Evolutionary conservation across 1,140 invertebrate species (phyloP).

Genomic region (Nasonia giraulti): DNA sequence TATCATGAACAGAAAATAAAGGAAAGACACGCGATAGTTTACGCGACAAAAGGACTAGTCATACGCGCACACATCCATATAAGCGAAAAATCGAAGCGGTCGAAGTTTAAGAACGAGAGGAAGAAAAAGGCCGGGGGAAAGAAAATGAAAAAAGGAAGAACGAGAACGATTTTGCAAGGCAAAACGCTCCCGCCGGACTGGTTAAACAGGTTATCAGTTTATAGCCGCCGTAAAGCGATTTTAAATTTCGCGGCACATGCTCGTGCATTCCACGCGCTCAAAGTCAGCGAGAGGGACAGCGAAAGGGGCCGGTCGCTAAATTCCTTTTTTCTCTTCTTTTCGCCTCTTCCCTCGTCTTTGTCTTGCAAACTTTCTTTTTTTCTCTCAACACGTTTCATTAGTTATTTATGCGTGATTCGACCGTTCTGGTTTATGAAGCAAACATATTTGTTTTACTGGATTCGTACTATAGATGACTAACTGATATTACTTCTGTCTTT

Average conservation of each 20-base stretch:
- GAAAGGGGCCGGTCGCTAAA: background rate
- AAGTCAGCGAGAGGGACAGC: constrained; percentile 9
- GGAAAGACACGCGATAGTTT: constrained; percentile 1
- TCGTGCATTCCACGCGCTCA: constrained; percentile 57
- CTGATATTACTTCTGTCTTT: too few relatives aligned
- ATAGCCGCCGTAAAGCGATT: constrained; percentile 70
- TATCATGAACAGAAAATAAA: too few relatives aligned
- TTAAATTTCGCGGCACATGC: constrained; percentile 72
- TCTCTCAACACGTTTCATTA: too few relatives aligned
- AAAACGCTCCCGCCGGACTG: constrained; percentile 65
- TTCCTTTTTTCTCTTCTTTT: background rate
- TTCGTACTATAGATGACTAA: too few relatives aligned
- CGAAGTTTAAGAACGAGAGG: constrained; percentile 50
- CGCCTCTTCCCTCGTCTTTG: background rate
- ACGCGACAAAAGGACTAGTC: constrained; percentile 1
- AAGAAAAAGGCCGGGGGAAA: constrained; percentile 52
- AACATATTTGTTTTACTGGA: too few relatives aligned
- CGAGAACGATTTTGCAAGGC: constrained; percentile 65
- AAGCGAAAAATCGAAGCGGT: constrained; percentile 21
- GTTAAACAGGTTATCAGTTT: constrained; percentile 72
- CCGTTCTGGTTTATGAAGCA: too few relatives aligned
- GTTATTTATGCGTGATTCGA: too few relatives aligned
- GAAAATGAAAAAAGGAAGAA: constrained; percentile 59
- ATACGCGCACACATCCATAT: background rate
- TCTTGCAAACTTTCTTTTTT: background rate